Conservation (phyloP, 2,888 invertebrate species). For the Pasiphila rectangulata region DNA sequence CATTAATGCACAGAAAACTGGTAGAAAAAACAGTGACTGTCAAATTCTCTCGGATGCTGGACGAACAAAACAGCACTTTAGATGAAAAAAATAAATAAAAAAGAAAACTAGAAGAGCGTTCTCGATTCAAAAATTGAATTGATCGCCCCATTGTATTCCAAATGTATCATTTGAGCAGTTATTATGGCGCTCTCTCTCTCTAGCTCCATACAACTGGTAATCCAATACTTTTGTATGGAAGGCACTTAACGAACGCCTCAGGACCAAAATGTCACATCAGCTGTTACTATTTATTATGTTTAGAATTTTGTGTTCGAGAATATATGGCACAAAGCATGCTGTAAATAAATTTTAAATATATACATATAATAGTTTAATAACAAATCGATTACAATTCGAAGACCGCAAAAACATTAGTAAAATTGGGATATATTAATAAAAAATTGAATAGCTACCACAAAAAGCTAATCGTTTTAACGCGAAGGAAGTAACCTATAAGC, state of each 20-base stretch:
- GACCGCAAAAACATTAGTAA: slow-evolving; percentile 59
- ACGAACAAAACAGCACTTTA: slow-evolving; percentile 81
- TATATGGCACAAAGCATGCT: background rate
- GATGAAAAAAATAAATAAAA: slow-evolving; percentile 61
- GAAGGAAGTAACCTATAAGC: slow-evolving; percentile 76
- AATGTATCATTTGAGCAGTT: slow-evolving; percentile 82
- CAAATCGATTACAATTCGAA: slow-evolving; percentile 53
- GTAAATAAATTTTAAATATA: no score
- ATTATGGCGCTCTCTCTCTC: slow-evolving; percentile 75
- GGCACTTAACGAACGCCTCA: slow-evolving; percentile 70
- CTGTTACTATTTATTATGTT: slow-evolving; percentile 52
- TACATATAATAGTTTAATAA: slow-evolving; percentile 29
- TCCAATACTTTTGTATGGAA: slow-evolving; percentile 80
- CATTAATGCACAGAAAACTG: slow-evolving; percentile 65
- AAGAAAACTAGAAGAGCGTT: slow-evolving; percentile 77
- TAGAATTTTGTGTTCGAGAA: slow-evolving; percentile 47
- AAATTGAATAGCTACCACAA: slow-evolving; percentile 63
- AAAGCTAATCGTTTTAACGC: slow-evolving; percentile 72
- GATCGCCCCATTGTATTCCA: slow-evolving; percentile 81
- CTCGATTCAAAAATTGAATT: slow-evolving; percentile 82
- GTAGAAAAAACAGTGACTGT: slow-evolving; percentile 79
- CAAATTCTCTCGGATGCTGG: slow-evolving; percentile 76
- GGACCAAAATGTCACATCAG: slow-evolving; percentile 62
- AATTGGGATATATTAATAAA: slow-evolving; percentile 51
- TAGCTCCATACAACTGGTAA: slow-evolving; percentile 76